A percentile compares a stretch with the other conserved stretches of the same genome.
These are phyloP conservation scores for Cremastinae sp. DNA, from an alignment of 2,888 invertebrate genomes.

Conservation along the genomic window DNA sequence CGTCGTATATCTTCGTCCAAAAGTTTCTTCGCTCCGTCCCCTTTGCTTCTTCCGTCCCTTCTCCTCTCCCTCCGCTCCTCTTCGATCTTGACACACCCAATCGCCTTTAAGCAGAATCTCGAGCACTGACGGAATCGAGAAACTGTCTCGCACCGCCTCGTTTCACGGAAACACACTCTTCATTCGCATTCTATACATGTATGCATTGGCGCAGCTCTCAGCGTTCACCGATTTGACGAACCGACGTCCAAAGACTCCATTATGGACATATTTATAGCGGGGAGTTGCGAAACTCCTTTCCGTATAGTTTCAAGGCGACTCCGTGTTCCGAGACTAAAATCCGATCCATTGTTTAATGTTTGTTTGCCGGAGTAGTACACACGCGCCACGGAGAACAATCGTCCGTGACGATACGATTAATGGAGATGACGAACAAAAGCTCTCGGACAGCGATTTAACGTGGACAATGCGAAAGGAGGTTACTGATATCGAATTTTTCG, in stretches of 20 bases:
- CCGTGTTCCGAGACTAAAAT: not conserved
- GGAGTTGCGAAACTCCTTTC: too few relatives aligned
- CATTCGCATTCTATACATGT: slow-evolving; percentile 31
- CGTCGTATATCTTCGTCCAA: slow-evolving; percentile 43
- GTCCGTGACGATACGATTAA: too few relatives aligned
- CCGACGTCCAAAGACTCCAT: slow-evolving; percentile 11
- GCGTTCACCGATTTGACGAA: slow-evolving; percentile 6
- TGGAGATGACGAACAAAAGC: too few relatives aligned
- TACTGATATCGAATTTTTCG: too few relatives aligned
- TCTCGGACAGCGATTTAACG: too few relatives aligned
- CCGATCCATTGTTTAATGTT: too few relatives aligned
- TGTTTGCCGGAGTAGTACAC: too few relatives aligned
- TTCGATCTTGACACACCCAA: slow-evolving; percentile 56
- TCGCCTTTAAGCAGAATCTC: slow-evolving; percentile 56
- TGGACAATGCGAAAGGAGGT: too few relatives aligned
- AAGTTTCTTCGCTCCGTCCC: slow-evolving; percentile 32
- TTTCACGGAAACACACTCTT: slow-evolving; percentile 12
- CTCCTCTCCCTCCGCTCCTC: slow-evolving; percentile 27
- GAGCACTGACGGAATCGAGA: slow-evolving; percentile 60
- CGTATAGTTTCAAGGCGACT: not conserved
- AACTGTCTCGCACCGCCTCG: slow-evolving; percentile 53
- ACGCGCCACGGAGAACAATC: too few relatives aligned
- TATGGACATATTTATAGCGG: not conserved
- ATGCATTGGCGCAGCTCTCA: slow-evolving; percentile 4
- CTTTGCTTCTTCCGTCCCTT: slow-evolving; percentile 2